These are phyloP conservation scores for Sinocyclocheilus rhinocerous DNA, from an alignment of 2,113 vertebrate species.

Conservation along the genomic window DNA sequence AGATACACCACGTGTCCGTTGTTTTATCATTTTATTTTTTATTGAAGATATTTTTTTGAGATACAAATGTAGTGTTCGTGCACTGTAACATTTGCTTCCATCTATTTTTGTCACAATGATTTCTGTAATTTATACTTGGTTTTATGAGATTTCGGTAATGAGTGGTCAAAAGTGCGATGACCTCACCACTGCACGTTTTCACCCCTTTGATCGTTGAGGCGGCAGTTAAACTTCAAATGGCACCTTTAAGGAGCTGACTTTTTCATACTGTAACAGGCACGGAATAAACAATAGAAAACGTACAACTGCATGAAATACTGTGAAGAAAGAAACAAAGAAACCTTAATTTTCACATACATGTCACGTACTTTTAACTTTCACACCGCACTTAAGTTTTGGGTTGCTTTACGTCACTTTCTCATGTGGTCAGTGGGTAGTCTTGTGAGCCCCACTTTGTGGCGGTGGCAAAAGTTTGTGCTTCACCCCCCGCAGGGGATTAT, in stretches of 20 bases:
- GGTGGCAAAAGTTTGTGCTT: slow-evolving; percentile 41
- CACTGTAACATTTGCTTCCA: neutral
- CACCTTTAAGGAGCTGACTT: neutral
- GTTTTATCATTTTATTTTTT: neutral
- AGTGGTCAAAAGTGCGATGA: neutral
- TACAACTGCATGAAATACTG: neutral
- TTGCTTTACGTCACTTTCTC: neutral
- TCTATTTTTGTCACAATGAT: neutral
- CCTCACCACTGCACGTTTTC: neutral
- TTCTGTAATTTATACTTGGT: neutral
- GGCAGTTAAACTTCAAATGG: neutral
- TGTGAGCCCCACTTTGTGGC: neutral
- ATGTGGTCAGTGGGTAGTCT: slow-evolving; percentile 7
- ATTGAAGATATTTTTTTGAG: no score
- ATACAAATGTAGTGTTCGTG: neutral
- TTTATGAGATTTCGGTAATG: neutral
- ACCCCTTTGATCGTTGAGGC: neutral
- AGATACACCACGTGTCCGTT: neutral
- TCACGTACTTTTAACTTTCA: neutral
- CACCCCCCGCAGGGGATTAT: slow-evolving; percentile 60
- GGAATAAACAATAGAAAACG: neutral
- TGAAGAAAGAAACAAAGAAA: neutral
- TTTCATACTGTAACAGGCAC: neutral
- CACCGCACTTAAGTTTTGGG: neutral
- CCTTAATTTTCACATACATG: neutral